Base-by-base conservation (phyloP, 1,140 invertebrate species). In the Drosophila pruinosa region DNA sequence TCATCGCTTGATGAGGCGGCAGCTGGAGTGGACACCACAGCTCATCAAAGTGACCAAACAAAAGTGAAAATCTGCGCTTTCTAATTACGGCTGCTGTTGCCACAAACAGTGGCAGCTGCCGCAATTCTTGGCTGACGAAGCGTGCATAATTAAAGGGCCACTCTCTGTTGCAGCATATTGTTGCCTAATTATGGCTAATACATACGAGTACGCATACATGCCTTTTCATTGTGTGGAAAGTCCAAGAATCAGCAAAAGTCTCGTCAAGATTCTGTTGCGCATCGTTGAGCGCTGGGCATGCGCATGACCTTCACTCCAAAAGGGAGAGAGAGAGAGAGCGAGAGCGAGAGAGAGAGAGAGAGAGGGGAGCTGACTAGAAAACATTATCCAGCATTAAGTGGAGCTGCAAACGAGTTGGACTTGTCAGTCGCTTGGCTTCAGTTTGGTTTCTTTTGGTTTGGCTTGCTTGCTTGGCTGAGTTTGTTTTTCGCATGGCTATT, bases 21-120 rank as follows among this genome's bases (percentile, higher is more conserved):
- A 34, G 68, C 62, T 50, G 28, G 10, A 39, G 21, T 52, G 62
- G 57, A 47, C 43, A 47, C 21, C 36, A 3, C 47, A 34, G 22
- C 43, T 47, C 43, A 26, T 47, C 43, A 24, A 38, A 64, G 41
- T 77, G 73, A 64, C 62, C 56, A 67, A 72, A 61, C 54, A 73
- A 76, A 76, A 76, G 73, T 76, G 73, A 76, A 73, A 76, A 76
- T 72, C 39, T 28, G 57, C 50, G 69, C 73, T 76, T 75, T 75
- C 73, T 76, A 76, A 72, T 72, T 75, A 75, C 15, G 54, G 12
- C 52, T 10, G 8, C 22, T 12, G 52, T 41, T 12, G 28, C 28
- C 8, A 31, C 28, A 31, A 7, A n/a, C 2, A 31, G 6, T 28
- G 26, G 26, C 28, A 62, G 41, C 47, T 53, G 67, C 7, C 41